Percentiles rank a stretch among this genome's conserved stretches.
These are phyloP conservation scores for Engraulis encrasicolus DNA, from an alignment of 2,113 vertebrate genomes.

Conservation along the genomic window DNA sequence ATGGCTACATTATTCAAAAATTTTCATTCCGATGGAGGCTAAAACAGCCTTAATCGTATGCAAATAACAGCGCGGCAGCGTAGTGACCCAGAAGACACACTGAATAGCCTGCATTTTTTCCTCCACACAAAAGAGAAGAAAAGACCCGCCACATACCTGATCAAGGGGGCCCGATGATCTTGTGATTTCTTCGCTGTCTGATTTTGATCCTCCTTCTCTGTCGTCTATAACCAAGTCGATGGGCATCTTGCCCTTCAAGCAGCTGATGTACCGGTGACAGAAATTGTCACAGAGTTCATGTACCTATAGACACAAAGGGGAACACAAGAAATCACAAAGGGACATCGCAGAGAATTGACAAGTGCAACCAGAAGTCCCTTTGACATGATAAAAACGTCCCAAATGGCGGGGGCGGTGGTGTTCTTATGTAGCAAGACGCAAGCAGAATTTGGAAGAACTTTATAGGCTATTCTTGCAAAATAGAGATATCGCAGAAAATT, in stretches of 20 bases:
- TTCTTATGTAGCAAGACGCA: constrained; percentile 76
- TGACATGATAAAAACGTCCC: constrained; percentile 77
- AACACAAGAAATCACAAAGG: constrained; percentile 71
- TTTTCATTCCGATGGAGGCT: constrained; percentile 94
- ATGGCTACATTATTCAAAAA: constrained; percentile 96
- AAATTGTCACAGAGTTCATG: constrained; percentile 99
- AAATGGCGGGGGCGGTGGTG: constrained; percentile 76
- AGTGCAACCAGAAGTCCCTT: constrained; percentile 74
- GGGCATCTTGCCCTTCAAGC: constrained; percentile 99
- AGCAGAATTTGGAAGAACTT: constrained; percentile 83
- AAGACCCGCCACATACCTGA: constrained; percentile 82
- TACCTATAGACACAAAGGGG: constrained; percentile 78
- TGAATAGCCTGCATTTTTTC: constrained; percentile 79
- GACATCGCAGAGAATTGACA: constrained; percentile 80
- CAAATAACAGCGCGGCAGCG: constrained; percentile 90
- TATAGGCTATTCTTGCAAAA: constrained; percentile 82
- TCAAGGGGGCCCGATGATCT: constrained; percentile 95
- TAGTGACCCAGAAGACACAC: constrained; percentile 86
- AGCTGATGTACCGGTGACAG: constrained; percentile 99
- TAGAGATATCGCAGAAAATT: constrained; percentile 98
- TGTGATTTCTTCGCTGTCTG: constrained; percentile 98
- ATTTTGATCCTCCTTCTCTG: constrained; percentile 98
- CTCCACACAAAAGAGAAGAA: constrained; percentile 26
- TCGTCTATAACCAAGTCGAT: constrained; percentile 99
- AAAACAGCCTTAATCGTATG: constrained; percentile 96